A percentile compares a stretch with the other conserved stretches of the same genome.
Evolutionary conservation across 2,888 invertebrate species (phyloP).

Genomic region (Amblyteles armatorius): DNA sequence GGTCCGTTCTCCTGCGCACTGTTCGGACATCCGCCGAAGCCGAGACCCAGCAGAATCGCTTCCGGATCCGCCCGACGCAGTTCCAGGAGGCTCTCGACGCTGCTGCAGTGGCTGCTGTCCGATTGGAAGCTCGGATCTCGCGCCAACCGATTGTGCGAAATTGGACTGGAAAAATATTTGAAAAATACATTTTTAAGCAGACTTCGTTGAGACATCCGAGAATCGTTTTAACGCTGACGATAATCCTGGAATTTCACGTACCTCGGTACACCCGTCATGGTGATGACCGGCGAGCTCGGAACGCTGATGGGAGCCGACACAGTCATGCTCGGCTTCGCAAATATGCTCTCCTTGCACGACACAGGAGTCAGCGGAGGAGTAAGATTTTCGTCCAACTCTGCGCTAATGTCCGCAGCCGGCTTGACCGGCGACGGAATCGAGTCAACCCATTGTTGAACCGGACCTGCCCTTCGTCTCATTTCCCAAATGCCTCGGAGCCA

Average conservation of each 20-base stretch:
- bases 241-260: constrained; percentile 62
- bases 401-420: constrained; percentile 61
- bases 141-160: constrained; percentile 76
- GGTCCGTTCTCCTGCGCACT: constrained; percentile 87
- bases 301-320: constrained; percentile 79
- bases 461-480: constrained; percentile 88
- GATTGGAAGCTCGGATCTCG: constrained; percentile 83
- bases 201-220: not conserved
- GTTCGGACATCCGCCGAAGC: constrained; percentile 90
- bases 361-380: constrained; percentile 62
- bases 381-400: constrained; percentile 56
- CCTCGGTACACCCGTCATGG: constrained; percentile 75
- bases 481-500: constrained; percentile 84
- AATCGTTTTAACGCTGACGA: not conserved
- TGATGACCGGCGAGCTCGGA: constrained; percentile 78
- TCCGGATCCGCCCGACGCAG: constrained; percentile 95
- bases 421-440: constrained; percentile 86
- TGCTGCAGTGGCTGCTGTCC: constrained; percentile 89
- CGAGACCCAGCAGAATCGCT: constrained; percentile 92
- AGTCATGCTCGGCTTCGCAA: constrained; percentile 78
- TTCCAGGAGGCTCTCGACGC: constrained; percentile 93
- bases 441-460: constrained; percentile 92
- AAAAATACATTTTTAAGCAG: not conserved
- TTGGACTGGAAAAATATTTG: constrained; percentile 69
- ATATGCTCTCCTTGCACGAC: constrained; percentile 65